Evolutionary conservation across 2,888 invertebrate genomes (phyloP).

Genomic region (Oligia strigilis): DNA sequence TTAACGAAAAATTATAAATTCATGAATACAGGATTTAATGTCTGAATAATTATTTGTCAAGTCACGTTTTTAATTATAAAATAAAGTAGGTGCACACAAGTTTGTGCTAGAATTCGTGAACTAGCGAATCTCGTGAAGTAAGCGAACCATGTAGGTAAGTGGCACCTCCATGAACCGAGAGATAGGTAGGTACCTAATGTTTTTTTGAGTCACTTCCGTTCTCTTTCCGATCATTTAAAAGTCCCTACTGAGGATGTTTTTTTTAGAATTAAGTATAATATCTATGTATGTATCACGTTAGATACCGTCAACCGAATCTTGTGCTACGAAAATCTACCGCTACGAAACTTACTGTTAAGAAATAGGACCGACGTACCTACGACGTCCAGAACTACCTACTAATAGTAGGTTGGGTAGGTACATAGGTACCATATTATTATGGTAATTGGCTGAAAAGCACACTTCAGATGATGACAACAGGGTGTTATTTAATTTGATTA

Average conservation of each 20-base stretch:
- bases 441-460: conserved; percentile 1
- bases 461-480: conserved; percentile 1
- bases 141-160: neutral
- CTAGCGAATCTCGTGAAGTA: neutral
- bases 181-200: neutral
- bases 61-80: conserved; percentile 73
- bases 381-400: neutral
- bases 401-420: neutral
- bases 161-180: neutral
- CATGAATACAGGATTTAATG: conserved; percentile 55
- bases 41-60: conserved; percentile 54
- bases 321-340: neutral
- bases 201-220: too few species aligned
- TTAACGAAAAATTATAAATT: conserved; percentile 75
- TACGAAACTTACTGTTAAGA: neutral
- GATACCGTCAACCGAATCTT: neutral
- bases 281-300: neutral
- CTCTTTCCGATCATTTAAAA: neutral
- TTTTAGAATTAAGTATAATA: neutral
- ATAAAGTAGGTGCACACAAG: conserved; percentile 12
- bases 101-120: conserved; percentile 5
- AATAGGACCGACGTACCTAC: neutral
- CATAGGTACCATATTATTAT: neutral
- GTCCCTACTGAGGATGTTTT: neutral
- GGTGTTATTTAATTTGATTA: conserved; percentile 29